These are phyloP conservation scores for Chymomyza costata DNA, from an alignment of 1,140 invertebrate genomes.

Conservation along the genomic window DNA sequence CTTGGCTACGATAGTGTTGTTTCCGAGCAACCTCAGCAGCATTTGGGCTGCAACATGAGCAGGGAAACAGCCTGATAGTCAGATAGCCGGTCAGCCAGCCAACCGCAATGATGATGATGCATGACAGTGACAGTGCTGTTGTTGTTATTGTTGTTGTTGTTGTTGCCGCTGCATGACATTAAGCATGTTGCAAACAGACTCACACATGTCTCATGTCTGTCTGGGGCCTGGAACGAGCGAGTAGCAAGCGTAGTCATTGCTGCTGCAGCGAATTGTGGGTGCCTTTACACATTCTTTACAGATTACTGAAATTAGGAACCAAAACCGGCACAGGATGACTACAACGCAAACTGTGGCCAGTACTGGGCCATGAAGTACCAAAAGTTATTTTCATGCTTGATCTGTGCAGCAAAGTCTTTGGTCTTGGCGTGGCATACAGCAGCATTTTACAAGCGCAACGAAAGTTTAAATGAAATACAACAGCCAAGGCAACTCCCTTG, in stretches of 20 bases:
- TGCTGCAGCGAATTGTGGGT: constrained; percentile 67
- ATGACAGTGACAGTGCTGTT: constrained; percentile 67
- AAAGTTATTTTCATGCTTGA: constrained; percentile 71
- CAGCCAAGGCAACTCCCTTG: constrained; percentile 44
- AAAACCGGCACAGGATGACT: no score
- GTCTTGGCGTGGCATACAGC: constrained; percentile 5
- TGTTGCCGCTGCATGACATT: constrained; percentile 57
- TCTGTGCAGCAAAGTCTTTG: constrained; percentile 22
- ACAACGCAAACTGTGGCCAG: no score
- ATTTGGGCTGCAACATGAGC: constrained; percentile 2
- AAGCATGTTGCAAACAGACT: constrained; percentile 71
- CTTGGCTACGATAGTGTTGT: no score
- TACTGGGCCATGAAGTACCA: no score
- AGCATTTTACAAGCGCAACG: constrained; percentile 65
- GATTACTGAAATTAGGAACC: constrained; percentile 63
- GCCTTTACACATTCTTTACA: constrained; percentile 50
- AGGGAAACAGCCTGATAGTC: constrained; percentile 2
- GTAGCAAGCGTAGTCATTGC: background rate
- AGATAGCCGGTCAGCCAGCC: background rate
- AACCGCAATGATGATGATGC: constrained; percentile 55
- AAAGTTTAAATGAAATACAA: constrained; percentile 69
- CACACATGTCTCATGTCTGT: constrained; percentile 41
- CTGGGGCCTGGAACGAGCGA: constrained; percentile 23
- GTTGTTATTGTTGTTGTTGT: constrained; percentile 40
- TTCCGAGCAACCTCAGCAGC: constrained; percentile 14